phyloP scores from a whole-genome alignment of 2,113 vertebrate genomes.

The Microtus richardsoni region DNA sequence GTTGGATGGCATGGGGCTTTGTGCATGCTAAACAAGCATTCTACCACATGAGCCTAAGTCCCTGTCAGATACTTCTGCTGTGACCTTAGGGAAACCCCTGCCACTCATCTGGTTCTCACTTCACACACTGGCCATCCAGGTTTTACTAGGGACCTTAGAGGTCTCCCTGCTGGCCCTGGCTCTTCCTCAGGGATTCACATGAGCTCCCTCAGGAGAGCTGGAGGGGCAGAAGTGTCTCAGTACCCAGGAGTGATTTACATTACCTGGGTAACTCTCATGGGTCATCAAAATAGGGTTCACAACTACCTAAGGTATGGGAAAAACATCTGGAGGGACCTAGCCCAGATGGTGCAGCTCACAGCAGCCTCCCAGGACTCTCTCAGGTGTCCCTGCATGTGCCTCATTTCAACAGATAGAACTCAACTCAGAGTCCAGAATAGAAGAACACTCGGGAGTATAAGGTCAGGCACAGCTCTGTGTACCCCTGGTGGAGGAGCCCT shows the following conservation, averaged over 20 bases:
- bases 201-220: not conserved
- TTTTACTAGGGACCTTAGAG: not conserved
- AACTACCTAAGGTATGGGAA: not conserved
- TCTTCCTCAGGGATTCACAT: not conserved
- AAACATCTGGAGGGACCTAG: not conserved
- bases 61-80: not conserved
- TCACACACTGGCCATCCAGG: not conserved
- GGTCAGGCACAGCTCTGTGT: not conserved
- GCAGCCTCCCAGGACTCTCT: not conserved
- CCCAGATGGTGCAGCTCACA: not conserved
- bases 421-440: not conserved
- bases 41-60: not conserved
- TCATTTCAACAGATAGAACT: not conserved
- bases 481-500: not conserved
- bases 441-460: not conserved
- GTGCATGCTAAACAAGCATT: not conserved
- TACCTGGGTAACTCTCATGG: not conserved
- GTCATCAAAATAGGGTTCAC: not conserved
- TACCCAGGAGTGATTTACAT: not conserved
- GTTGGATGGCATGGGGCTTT: not conserved
- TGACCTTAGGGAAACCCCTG: not conserved
- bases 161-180: not conserved
- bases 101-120: not conserved
- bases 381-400: not conserved
- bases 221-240: not conserved